Evolutionary conservation across 2,888 invertebrate species (phyloP).

Genomic region (Syrphus vitripennis): DNA sequence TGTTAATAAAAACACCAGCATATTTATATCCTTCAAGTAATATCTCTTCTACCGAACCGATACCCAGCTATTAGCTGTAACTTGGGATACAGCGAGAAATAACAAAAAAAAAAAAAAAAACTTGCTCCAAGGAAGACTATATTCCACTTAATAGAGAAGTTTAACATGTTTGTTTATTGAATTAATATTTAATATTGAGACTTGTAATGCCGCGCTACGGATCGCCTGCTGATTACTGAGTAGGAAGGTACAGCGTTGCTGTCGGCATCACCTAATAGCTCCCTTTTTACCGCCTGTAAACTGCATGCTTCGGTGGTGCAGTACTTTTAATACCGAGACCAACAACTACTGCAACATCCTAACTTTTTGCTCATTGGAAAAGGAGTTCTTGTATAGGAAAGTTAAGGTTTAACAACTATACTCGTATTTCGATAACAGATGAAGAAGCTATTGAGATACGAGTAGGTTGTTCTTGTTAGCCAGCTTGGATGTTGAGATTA

Average conservation of each 20-base stretch:
- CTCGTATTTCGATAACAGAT: neutral
- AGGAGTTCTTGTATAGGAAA: neutral
- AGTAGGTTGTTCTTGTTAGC: too few species aligned
- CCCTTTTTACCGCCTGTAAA: constrained; percentile 42
- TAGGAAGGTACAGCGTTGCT: neutral
- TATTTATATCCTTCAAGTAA: constrained; percentile 18
- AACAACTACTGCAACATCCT: neutral
- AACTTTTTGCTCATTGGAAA: neutral
- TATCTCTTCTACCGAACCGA: neutral
- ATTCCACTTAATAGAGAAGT: constrained; percentile 64
- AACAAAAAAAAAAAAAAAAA: too few species aligned
- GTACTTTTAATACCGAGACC: too few species aligned
- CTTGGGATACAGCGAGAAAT: neutral
- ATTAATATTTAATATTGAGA: constrained; percentile 63
- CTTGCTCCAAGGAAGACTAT: constrained; percentile 35
- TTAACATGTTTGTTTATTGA: constrained; percentile 67
- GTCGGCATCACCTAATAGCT: constrained; percentile 51
- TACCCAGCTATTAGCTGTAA: neutral
- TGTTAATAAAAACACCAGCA: neutral
- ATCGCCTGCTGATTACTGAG: constrained; percentile 50
- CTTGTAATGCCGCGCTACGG: neutral
- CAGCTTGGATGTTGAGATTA: constrained; percentile 6
- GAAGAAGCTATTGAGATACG: constrained; percentile 3
- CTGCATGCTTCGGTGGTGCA: constrained; percentile 9
- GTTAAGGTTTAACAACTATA: too few species aligned